Evolutionary conservation across 2,797 vertebrate species (phyloP).

Genomic region (Discoglossus pictus): DNA sequence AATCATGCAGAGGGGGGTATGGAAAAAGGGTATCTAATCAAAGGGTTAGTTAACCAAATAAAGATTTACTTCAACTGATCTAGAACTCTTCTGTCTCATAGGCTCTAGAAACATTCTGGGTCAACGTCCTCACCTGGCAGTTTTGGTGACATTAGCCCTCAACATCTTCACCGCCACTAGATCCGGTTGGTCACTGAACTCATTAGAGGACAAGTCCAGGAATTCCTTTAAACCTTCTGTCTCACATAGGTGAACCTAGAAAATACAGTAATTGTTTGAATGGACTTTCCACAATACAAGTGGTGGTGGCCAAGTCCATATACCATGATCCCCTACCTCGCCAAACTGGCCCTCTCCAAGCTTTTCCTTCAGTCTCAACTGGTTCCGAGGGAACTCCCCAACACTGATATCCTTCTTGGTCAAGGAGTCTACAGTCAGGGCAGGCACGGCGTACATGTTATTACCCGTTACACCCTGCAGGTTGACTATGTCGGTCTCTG

Average conservation of each 20-base stretch:
- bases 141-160: conserved; percentile 77
- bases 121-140: conserved; percentile 73
- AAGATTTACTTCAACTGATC: too few relatives aligned
- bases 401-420: conserved; percentile 85
- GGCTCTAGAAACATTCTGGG: too few relatives aligned
- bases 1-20: too few relatives aligned
- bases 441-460: conserved; percentile 88
- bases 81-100: too few relatives aligned
- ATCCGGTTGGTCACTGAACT: conserved; percentile 64
- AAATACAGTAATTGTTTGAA: background rate
- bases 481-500: conserved; percentile 84
- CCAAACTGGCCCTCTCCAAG: conserved; percentile 76
- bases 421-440: conserved; percentile 85
- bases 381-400: conserved; percentile 62
- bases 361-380: conserved; percentile 64
- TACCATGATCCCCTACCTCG: conserved; percentile 67
- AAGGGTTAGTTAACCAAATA: too few relatives aligned
- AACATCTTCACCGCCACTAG: conserved; percentile 83
- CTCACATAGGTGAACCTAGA: conserved; percentile 81
- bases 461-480: conserved; percentile 88
- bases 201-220: conserved; percentile 68
- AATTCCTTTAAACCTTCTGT: conserved; percentile 75
- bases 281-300: background rate
- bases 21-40: too few relatives aligned
- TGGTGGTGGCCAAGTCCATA: too few relatives aligned